phyloP scores from a whole-genome alignment of 2,888 invertebrate genomes.

The Ariolimax columbianus region DNA sequence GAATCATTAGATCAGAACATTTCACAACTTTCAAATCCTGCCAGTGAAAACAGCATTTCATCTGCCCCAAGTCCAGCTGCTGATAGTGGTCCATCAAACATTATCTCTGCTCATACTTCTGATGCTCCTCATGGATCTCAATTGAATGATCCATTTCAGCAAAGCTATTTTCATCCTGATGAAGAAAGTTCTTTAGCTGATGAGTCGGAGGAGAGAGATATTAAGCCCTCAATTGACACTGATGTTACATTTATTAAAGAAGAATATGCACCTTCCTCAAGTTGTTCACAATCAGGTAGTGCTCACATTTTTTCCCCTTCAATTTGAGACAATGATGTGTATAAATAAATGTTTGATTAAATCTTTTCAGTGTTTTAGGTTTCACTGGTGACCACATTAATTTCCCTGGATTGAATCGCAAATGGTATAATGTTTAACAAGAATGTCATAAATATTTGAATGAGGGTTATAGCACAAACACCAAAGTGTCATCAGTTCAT shows the following conservation, averaged over 20 bases:
- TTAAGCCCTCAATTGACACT: slow-evolving; percentile 50
- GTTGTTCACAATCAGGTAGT: slow-evolving; percentile 42
- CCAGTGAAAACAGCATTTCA: slow-evolving; percentile 41
- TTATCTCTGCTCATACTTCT: slow-evolving; percentile 15
- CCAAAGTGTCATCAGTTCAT: too few species aligned
- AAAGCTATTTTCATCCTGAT: slow-evolving; percentile 35
- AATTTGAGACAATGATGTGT: background rate
- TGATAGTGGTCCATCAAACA: slow-evolving; percentile 26
- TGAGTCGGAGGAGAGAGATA: slow-evolving; percentile 42
- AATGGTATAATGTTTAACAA: too few species aligned
- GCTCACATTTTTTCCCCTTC: background rate
- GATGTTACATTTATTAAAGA: slow-evolving; percentile 53
- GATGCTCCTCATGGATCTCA: slow-evolving; percentile 21
- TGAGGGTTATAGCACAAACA: too few species aligned
- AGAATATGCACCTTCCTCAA: slow-evolving; percentile 47
- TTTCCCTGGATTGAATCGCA: too few species aligned
- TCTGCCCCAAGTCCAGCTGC: slow-evolving; percentile 44
- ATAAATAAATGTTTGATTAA: too few species aligned
- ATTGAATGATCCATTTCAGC: slow-evolving; percentile 39
- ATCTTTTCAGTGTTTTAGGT: too few species aligned
- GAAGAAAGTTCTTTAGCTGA: slow-evolving; percentile 37
- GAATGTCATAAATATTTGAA: too few species aligned
- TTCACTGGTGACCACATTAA: too few species aligned
- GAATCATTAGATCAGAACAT: slow-evolving; percentile 39
- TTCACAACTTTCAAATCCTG: slow-evolving; percentile 33